phyloP scores from a whole-genome alignment of 2,888 invertebrate species.

The Spodoptera picta region DNA sequence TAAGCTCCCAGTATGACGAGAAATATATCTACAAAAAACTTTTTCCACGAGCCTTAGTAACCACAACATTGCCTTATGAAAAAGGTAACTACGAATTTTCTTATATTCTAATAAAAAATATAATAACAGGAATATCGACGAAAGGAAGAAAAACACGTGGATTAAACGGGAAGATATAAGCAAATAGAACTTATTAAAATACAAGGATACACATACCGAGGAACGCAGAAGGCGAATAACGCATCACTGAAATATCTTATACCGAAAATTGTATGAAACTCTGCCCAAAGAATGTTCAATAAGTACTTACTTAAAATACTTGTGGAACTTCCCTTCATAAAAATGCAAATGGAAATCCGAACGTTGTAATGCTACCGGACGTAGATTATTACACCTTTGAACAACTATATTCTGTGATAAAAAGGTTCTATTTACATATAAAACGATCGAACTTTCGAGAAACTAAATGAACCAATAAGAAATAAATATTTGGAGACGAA shows the following conservation, averaged over 20 bases:
- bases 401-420: constrained; percentile 18
- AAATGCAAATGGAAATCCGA: constrained; percentile 55
- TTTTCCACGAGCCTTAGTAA: too few species aligned
- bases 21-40: too few species aligned
- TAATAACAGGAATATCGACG: background rate
- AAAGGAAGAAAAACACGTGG: background rate
- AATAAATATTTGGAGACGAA: constrained; percentile 4
- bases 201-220: constrained; percentile 8
- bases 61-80: background rate
- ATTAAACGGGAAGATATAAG: constrained; percentile 3
- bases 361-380: constrained; percentile 43
- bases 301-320: constrained; percentile 51
- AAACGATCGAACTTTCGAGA: constrained; percentile 24
- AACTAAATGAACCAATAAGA: constrained; percentile 1
- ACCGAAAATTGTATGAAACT: constrained; percentile 42
- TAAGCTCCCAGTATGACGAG: too few species aligned
- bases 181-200: constrained; percentile 8
- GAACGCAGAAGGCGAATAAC: constrained; percentile 24
- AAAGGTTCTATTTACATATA: constrained; percentile 46
- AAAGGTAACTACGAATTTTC: too few species aligned
- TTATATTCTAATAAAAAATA: background rate
- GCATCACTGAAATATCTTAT: constrained; percentile 41
- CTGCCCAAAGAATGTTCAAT: constrained; percentile 49
- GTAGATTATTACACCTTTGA: constrained; percentile 38
- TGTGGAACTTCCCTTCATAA: constrained; percentile 50